A percentile compares a stretch with the other conserved stretches of the same genome.
These are phyloP conservation scores for Nomada hirtipes DNA, from an alignment of 2,888 invertebrate species.

Conservation along the genomic window DNA sequence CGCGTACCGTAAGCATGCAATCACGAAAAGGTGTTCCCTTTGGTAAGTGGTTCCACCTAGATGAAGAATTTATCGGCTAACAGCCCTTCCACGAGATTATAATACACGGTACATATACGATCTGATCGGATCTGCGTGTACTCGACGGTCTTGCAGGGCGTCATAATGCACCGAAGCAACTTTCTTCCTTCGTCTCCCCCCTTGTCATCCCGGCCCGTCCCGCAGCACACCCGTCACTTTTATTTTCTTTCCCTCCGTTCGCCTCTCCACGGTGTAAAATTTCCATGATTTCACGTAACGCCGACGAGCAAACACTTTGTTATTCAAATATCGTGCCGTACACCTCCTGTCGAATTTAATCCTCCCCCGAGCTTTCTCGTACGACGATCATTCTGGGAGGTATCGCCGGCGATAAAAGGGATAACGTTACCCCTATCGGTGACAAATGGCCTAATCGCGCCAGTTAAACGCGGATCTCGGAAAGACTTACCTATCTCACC, in stretches of 20 bases:
- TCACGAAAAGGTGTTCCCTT: constrained; percentile 81
- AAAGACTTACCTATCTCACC: background rate
- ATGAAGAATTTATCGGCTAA: constrained; percentile 81
- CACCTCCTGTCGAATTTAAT: constrained; percentile 51
- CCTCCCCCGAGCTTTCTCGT: constrained; percentile 25
- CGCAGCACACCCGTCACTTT: constrained; percentile 9
- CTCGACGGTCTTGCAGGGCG: constrained; percentile 47
- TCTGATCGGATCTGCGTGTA: constrained; percentile 64
- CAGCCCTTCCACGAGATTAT: constrained; percentile 72
- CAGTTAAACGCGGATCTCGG: background rate
- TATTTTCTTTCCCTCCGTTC: constrained; percentile 39
- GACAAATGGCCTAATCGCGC: constrained; percentile 24
- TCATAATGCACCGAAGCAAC: constrained; percentile 56
- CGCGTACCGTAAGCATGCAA: constrained; percentile 79
- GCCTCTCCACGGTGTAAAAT: constrained; percentile 47
- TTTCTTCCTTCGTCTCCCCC: constrained; percentile 12
- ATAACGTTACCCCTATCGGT: constrained; percentile 13
- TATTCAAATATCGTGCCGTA: constrained; percentile 54
- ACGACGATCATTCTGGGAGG: constrained; percentile 8
- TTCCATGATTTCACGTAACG: constrained; percentile 59
- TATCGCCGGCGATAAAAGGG: constrained; percentile 16
- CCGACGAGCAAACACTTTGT: constrained; percentile 54
- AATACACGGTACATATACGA: constrained; percentile 63
- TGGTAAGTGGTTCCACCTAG: constrained; percentile 78
- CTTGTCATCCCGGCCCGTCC: background rate